Conservation (phyloP, 2,797 vertebrate genomes). For the Heteromormyrus szaboi region DNA sequence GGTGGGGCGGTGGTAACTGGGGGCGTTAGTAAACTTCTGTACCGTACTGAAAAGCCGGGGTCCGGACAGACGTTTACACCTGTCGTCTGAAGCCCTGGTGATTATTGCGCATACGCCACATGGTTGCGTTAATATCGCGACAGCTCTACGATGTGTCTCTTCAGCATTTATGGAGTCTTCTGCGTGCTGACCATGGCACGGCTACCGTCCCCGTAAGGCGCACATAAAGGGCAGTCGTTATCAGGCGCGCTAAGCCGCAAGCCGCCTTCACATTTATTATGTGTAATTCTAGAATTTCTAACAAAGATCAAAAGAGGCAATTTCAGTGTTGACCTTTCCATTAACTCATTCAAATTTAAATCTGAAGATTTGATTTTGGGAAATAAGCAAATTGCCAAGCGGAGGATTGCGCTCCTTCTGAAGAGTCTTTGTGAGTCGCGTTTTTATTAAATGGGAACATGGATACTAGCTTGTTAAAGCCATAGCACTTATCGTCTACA, state of each 20-base stretch:
- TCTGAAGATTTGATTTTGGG: conserved; percentile 80
- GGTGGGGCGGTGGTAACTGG: neutral
- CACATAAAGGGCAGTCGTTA: neutral
- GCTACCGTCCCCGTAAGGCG: neutral
- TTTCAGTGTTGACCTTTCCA: conserved; percentile 82
- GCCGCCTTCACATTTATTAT: conserved; percentile 79
- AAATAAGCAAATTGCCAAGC: conserved; percentile 71
- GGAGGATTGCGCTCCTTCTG: conserved; percentile 53
- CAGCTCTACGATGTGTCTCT: neutral
- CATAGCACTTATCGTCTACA: conserved; percentile 48
- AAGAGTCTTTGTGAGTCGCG: conserved; percentile 68
- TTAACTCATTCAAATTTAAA: conserved; percentile 86
- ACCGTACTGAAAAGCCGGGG: neutral
- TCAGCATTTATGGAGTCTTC: neutral
- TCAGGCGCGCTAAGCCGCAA: neutral
- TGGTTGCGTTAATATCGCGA: neutral
- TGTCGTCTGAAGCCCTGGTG: neutral
- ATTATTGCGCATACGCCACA: neutral
- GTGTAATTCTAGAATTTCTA: conserved; percentile 81
- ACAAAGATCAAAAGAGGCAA: conserved; percentile 82
- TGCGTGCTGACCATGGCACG: neutral
- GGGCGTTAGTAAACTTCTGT: neutral
- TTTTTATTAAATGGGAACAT: conserved; percentile 67
- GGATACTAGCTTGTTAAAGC: conserved; percentile 67
- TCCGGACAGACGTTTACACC: neutral